phyloP scores from a whole-genome alignment of 92 coral and sea anemone genomes.

The Zoanthus solanderi region DNA sequence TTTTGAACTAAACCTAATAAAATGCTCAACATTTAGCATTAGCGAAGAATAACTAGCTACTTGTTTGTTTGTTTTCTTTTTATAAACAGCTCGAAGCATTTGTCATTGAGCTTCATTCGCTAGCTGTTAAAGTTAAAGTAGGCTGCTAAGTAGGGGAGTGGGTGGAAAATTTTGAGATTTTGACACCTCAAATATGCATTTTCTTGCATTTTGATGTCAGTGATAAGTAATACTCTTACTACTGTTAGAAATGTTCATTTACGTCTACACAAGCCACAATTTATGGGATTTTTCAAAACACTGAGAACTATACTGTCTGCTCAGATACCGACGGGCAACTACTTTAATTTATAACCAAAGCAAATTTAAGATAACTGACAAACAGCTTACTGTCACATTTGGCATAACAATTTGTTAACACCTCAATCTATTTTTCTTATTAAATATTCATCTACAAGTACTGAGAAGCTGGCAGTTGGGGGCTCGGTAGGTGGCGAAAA shows the following conservation, averaged over 20 bases:
- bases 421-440: neutral
- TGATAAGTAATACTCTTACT: no score
- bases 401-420: neutral
- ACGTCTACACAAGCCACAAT: no score
- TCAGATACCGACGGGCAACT: no score
- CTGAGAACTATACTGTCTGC: no score
- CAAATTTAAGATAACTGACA: neutral
- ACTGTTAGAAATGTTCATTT: no score
- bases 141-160: no score
- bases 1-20: neutral
- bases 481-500: neutral
- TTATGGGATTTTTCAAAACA: no score
- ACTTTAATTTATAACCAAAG: no score
- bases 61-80: neutral
- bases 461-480: neutral
- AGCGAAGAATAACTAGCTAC: neutral
- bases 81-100: slow-evolving; percentile 1
- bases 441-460: neutral
- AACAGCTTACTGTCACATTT: neutral
- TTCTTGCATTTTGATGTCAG: no score
- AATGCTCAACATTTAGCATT: neutral
- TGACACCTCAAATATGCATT: no score
- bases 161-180: no score
- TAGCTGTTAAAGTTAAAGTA: neutral
- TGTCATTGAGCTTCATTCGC: neutral